Evolutionary conservation across 2,888 invertebrate species (phyloP).

Genomic region (Cosmorhoe ocellata): DNA sequence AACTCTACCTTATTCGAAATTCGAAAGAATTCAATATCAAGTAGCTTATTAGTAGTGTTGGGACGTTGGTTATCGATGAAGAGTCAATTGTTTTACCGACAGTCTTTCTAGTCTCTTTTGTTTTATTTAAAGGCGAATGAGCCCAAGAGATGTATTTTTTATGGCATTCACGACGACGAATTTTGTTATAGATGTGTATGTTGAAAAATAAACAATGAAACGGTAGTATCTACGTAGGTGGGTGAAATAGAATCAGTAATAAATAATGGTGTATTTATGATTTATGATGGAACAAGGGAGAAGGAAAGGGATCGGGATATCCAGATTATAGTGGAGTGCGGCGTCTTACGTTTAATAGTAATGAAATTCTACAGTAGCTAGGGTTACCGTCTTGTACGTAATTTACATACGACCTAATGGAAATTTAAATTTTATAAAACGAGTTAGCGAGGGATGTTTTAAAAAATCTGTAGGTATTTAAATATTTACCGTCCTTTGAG

Average conservation of each 20-base stretch:
- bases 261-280: conserved; percentile 78
- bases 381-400: not conserved
- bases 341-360: conserved; percentile 39
- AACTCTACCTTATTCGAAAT: conserved; percentile 40
- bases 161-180: conserved; percentile 50
- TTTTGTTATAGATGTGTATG: conserved; percentile 45
- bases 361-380: conserved; percentile 29
- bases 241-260: conserved; percentile 77
- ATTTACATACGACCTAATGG: not conserved
- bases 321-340: conserved; percentile 44
- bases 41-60: conserved; percentile 43
- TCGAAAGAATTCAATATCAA: conserved; percentile 28
- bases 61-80: conserved; percentile 45
- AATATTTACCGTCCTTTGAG: too few species aligned
- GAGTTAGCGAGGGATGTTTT: too few species aligned
- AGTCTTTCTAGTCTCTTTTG: conserved; percentile 78
- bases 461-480: too few species aligned
- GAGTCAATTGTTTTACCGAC: conserved; percentile 79
- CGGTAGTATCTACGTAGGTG: conserved; percentile 56
- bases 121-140: conserved; percentile 77
- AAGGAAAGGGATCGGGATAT: conserved; percentile 36
- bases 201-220: conserved; percentile 68
- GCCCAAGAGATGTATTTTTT: conserved; percentile 66
- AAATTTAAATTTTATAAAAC: not conserved
- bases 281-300: conserved; percentile 53